Conservation (phyloP, 2,797 vertebrate species). For the Catostomus latipinnis region DNA sequence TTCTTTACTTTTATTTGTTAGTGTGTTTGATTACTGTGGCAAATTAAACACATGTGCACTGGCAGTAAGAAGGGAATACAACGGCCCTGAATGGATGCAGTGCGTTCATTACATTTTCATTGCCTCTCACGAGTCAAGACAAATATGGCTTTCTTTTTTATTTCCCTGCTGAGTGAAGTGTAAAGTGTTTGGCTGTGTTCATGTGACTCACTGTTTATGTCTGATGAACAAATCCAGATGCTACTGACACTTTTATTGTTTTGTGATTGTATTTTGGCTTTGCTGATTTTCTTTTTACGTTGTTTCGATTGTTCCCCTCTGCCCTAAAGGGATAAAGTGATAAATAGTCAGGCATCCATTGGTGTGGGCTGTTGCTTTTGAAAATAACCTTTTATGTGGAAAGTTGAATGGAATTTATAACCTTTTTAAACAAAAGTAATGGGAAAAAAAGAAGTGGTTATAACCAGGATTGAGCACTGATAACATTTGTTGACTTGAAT, state of each 20-base stretch:
- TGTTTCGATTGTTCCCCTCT: conserved; percentile 41
- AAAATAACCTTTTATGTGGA: conserved; percentile 15
- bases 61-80: conserved; percentile 10
- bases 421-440: conserved; percentile 4
- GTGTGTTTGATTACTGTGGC: conserved; percentile 19
- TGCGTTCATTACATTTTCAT: not conserved
- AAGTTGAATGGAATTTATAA: conserved; percentile 23
- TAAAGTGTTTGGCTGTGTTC: conserved; percentile 37
- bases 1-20: conserved; percentile 34
- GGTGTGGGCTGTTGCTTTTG: conserved; percentile 20
- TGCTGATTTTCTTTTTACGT: conserved; percentile 47
- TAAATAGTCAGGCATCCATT: conserved; percentile 47
- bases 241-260: conserved; percentile 54
- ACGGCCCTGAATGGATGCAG: conserved; percentile 16
- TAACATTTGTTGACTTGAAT: not conserved
- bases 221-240: conserved; percentile 29
- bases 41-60: conserved; percentile 22
- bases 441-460: not conserved
- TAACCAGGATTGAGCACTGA: not conserved
- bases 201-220: conserved; percentile 19
- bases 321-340: conserved; percentile 31
- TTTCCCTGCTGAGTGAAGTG: conserved; percentile 46
- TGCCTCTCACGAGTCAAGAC: conserved; percentile 34
- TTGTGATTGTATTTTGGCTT: conserved; percentile 50
- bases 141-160: conserved; percentile 49